Evolutionary conservation across 2,888 invertebrate species (phyloP), one percentile per base, ranked within the genome.

Genomic region (Chrysolina oricalcia): DNA sequence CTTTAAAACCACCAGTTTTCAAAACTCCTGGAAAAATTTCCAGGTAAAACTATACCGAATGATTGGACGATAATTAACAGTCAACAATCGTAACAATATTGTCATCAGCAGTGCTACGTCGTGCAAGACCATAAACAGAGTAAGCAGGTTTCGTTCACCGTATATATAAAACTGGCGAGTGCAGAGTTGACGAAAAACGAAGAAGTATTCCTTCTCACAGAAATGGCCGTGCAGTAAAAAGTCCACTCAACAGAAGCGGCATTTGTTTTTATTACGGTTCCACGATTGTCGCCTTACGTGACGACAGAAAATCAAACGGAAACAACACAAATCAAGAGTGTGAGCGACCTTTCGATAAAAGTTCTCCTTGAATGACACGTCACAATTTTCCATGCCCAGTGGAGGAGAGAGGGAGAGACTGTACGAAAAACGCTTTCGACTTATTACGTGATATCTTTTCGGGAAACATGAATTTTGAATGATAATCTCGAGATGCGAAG

Each of bases 181-280:
- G 43, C 59, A 23, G 40, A 68, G 19, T 68, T 10, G 68, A 68
- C 50, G 48, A 53, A 40, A 27, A 68, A 53, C 68, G 68, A 68
- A 66, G 66, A 41, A 66, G 66, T 66, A 66, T 48, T 66, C 21
- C 48, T 48, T 50, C 48, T 50, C 35, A 15, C 40, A 53, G 41
- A 41, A 68, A 53, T 53, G 68, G 40, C 41, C 53, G 53, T 53
- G 53, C 53, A 72, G 63, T 59, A 74, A 76, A 76, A 74, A 73
- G 68, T 70, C 76, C 71, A 74, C 74, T 74, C 76, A 35, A 72
- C 48, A 46, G 65, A 64, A 76, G 71, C 74, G 74, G 76, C 72
- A 62, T 73, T 76, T 71, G 76, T 74, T 76, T 74, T 76, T 76
- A 74, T 76, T 76, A 73, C 71, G 76, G 76, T 76, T 66, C 15